A percentile compares a stretch with the other conserved stretches of the same genome.
Evolutionary conservation across 2,113 vertebrate genomes (phyloP).

Genomic region (Myrmecophaga tridactyla): DNA sequence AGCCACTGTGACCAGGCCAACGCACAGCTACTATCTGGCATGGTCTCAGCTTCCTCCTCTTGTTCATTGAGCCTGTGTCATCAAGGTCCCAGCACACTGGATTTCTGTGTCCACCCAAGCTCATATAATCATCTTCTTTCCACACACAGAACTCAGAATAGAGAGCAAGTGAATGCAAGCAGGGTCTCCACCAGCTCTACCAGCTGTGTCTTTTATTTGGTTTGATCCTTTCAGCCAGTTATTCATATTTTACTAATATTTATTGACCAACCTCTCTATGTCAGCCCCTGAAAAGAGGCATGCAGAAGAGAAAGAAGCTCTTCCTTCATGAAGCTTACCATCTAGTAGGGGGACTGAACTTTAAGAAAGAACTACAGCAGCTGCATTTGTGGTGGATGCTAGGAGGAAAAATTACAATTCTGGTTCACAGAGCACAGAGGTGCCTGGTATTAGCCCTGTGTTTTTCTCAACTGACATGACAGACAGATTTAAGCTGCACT

Average conservation of each 20-base stretch:
- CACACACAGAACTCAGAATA: neutral
- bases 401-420: neutral
- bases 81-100: neutral
- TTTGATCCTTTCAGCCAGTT: neutral
- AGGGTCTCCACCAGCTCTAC: neutral
- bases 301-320: neutral
- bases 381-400: neutral
- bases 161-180: neutral
- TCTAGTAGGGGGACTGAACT: neutral
- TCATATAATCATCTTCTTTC: neutral
- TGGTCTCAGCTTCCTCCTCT: neutral
- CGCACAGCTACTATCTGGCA: neutral
- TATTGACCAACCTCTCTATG: neutral
- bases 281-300: neutral
- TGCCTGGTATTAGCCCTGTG: accelerated
- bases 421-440: neutral
- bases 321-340: neutral
- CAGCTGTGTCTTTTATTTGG: neutral
- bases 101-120: neutral
- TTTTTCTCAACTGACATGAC: neutral
- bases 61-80: neutral
- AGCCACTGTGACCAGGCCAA: neutral
- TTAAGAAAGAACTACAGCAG: neutral
- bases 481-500: neutral
- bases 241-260: conserved; percentile 7